Conservation (phyloP, 1,140 invertebrate species). For the Bombus terrestris region DNA sequence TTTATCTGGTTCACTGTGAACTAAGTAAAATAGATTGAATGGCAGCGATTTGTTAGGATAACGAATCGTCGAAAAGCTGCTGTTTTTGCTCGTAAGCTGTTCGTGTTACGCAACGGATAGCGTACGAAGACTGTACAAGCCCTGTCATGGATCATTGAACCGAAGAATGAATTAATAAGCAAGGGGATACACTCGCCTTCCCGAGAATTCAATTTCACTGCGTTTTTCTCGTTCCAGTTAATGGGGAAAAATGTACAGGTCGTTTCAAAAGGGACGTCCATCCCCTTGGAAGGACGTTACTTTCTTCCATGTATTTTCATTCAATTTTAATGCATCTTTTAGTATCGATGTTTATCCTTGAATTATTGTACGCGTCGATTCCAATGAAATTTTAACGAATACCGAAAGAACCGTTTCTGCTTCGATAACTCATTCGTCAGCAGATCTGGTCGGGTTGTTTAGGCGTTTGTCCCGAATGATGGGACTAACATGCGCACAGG, state of each 20-base stretch:
- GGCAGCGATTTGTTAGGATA: background rate
- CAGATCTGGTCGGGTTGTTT: constrained; percentile 8
- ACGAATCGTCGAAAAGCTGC: background rate
- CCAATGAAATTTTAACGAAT: background rate
- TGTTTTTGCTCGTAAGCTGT: background rate
- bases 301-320: background rate
- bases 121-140: constrained; percentile 3
- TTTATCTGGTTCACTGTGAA: background rate
- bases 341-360: background rate
- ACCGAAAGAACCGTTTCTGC: no score
- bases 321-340: no score
- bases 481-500: constrained; percentile 20
- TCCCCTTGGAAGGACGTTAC: no score
- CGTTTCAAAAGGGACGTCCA: background rate
- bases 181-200: constrained; percentile 24
- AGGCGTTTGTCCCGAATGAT: constrained; percentile 40
- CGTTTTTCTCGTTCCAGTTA: constrained; percentile 14
- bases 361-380: background rate
- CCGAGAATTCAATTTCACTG: constrained; percentile 34
- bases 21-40: background rate
- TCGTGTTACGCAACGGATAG: constrained; percentile 22
- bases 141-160: constrained; percentile 47
- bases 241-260: background rate
- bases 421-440: background rate
- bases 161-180: constrained; percentile 50